Evolutionary conservation across 2,797 vertebrate genomes (phyloP), one percentile per base, ranked within the genome.

Genomic region (Tiaroga cobitis): DNA sequence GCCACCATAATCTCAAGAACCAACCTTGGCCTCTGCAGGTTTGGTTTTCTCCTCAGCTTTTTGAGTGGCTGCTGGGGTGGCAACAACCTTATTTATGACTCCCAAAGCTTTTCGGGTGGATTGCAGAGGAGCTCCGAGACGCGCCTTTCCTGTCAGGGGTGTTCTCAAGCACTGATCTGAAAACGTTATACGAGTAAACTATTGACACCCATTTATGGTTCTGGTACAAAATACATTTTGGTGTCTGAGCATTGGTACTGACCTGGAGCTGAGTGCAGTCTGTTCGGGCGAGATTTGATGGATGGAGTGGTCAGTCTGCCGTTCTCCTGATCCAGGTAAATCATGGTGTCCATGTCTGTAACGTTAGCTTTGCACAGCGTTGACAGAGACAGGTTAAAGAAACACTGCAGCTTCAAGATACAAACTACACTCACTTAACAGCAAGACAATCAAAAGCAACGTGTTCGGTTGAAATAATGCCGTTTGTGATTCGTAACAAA

Each of bases 181-280:
- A 84, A 83, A 46, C 0, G 34, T 34, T 3, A 29, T 21, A 29
- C 5, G 2, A 63, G 5, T 9, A 11, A 80, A n/a, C 16, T 34
- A n/a, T 4, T 10, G 5, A 37, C 6, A 19, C 3, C 3, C 6
- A 16, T 13, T 18, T n/a, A 56, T 29, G 19, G 6, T 4, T 76
- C 1, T 8, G 5, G 15, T 3, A 32, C 74, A 15, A 56, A n/a
- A 16, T 0, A 13, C 10, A 21, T 15, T 11, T 63, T 63, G 11
- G 7, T n/a, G 21, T 39, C 3, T 2, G 54, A 41, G 2, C 10
- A 41, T n/a, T 15, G 9, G 39, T 18, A 56, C 76, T 61, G 74
- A 92, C 90, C 89, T 18, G 91, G 88, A 43, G 89, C 90, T 0
- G 91, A 92, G 24, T 85, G 83, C 13, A 92, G 87, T 43, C 91